These are phyloP conservation scores for Hirtodrosophila confusa DNA, from an alignment of 2,888 invertebrate species.

Conservation along the genomic window DNA sequence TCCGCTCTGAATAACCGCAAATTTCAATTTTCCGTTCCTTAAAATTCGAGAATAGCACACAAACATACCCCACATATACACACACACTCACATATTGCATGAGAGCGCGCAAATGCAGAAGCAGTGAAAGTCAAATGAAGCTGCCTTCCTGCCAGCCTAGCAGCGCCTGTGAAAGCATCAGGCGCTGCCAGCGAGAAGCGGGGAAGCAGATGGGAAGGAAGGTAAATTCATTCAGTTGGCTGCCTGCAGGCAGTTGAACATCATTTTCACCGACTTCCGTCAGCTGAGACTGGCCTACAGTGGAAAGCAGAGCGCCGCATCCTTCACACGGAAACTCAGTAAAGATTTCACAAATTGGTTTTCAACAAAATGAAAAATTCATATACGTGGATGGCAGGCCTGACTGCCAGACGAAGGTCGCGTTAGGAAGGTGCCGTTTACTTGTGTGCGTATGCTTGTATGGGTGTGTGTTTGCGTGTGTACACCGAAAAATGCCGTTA, in stretches of 20 bases:
- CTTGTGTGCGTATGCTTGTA: neutral
- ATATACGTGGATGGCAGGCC: constrained; percentile 50
- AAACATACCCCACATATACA: constrained; percentile 17
- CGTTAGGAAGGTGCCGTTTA: constrained; percentile 15
- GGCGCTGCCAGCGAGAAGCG: neutral
- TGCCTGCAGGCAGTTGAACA: constrained; percentile 54
- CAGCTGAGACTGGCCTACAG: constrained; percentile 42
- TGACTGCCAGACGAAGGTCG: constrained; percentile 29
- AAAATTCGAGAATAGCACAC: constrained; percentile 70
- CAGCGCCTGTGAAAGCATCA: constrained; percentile 2
- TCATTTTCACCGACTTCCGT: constrained; percentile 57
- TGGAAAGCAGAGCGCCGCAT: constrained; percentile 42
- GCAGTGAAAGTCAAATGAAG: constrained; percentile 59
- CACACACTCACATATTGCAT: constrained; percentile 13
- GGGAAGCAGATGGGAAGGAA: neutral
- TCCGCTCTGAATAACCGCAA: constrained; percentile 58
- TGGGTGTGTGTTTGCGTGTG: constrained; percentile 7
- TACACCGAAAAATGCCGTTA: constrained; percentile 41
- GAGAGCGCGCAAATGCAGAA: constrained; percentile 51
- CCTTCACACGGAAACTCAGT: constrained; percentile 59
- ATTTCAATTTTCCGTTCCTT: constrained; percentile 74
- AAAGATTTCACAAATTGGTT: constrained; percentile 77
- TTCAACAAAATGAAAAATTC: constrained; percentile 78
- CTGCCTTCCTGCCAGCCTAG: constrained; percentile 23
- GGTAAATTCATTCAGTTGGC: neutral